Evolutionary conservation across 2,888 invertebrate species (phyloP), one percentile per base, ranked within the genome.

Genomic region (Conchocele bisecta): DNA sequence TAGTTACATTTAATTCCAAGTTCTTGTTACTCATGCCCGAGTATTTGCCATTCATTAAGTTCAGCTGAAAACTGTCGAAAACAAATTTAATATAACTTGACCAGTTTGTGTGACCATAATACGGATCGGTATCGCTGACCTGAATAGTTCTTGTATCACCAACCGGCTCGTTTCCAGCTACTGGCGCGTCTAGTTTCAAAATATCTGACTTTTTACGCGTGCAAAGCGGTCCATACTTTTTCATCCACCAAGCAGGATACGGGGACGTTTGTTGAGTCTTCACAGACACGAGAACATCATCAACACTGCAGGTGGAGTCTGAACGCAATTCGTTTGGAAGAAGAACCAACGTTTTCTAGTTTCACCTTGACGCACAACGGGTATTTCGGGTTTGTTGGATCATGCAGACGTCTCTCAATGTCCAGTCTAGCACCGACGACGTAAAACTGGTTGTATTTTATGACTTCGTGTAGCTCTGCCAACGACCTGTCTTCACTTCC

Each of bases 221-320:
- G 17, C 56, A 56, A 17, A 56, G 29, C 26, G 24, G 39, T 15
- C 28, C 56, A 56, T 24, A 75, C 50, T 75, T 75, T 31, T 53
- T 35, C 17, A 17, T 63, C 75, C 75, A 75, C 75, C 75, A 75
- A 13, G 66, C 50, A 4, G 75, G 75, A 26, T 58, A 75, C 1
- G 63, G 20, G 9, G 42, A 41, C n/a, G 70, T 54, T 48, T 58
- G 61, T 29, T 59, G 58, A 13, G 37, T 50, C 7, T 4, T 28
- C 44, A 39, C 70, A 24, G 37, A 44, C 7, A 75, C 59, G 2
- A 75, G 26, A 13, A 70, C 70, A 26, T 75, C 75, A 50, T 75
- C 63, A 48, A 63, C 50, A 17, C 53, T 35, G 42, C 75, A 70
- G 6, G 31, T 42, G 20, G 44, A 75, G 22, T 1, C n/a, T 48